Evolutionary conservation across 2,113 vertebrate species (phyloP).

Genomic region (Podarcis raffonei): DNA sequence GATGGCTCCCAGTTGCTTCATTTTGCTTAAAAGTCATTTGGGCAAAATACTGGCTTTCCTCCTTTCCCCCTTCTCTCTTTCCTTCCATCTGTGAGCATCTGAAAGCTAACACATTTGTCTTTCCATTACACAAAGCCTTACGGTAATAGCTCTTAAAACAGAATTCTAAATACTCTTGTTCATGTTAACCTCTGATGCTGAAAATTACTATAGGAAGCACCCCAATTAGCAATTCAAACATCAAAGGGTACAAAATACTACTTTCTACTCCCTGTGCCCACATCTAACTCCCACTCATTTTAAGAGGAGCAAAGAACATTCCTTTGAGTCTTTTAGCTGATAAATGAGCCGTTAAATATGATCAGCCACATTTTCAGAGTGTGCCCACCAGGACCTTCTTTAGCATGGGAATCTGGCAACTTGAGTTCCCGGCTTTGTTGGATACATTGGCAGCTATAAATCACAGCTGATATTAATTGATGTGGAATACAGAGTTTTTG

Average conservation of each 20-base stretch:
- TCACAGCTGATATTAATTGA: neutral
- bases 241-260: slow-evolving; percentile 53
- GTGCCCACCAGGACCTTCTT: slow-evolving; percentile 30
- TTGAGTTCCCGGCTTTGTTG: neutral
- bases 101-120: neutral
- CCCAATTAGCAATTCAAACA: slow-evolving; percentile 56
- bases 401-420: neutral
- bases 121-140: neutral
- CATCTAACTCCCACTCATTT: slow-evolving; percentile 56
- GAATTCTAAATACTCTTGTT: slow-evolving; percentile 33
- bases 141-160: slow-evolving; percentile 7
- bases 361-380: slow-evolving; percentile 50
- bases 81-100: neutral
- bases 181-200: slow-evolving; percentile 43
- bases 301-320: slow-evolving; percentile 52
- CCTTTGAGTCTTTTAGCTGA: slow-evolving; percentile 53
- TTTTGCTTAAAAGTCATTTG: neutral
- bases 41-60: neutral
- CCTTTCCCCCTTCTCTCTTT: neutral
- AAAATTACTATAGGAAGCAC: slow-evolving; percentile 59
- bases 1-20: neutral
- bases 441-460: neutral
- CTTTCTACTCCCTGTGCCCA: slow-evolving; percentile 53
- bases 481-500: neutral
- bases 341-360: slow-evolving; percentile 58